Evolutionary conservation across 2,797 vertebrate species (phyloP).

Genomic region (Amphiprion clarkii): DNA sequence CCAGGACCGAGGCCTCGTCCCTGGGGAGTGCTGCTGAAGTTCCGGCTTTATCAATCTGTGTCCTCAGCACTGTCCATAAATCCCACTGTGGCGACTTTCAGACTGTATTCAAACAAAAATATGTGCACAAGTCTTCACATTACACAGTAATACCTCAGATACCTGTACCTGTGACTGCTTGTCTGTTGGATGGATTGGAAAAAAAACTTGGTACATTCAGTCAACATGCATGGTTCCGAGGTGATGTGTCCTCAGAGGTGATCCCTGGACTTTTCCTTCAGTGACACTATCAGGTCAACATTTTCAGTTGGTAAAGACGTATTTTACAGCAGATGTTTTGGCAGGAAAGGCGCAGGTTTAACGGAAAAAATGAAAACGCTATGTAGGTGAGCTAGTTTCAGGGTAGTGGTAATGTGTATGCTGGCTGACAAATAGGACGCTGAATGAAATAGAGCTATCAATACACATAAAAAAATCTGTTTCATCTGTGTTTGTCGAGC

Average conservation of each 20-base stretch:
- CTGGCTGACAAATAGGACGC: background rate
- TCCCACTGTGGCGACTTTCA: slow-evolving; percentile 63
- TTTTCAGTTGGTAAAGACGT: background rate
- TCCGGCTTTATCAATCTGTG: slow-evolving; percentile 54
- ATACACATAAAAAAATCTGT: too few species aligned
- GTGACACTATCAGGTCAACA: background rate
- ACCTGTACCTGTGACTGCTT: slow-evolving; percentile 13
- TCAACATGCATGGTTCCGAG: background rate
- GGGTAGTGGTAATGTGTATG: background rate
- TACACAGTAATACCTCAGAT: background rate
- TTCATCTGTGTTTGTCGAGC: too few species aligned
- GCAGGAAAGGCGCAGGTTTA: background rate
- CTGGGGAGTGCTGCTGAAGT: slow-evolving; percentile 68
- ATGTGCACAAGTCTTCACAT: slow-evolving; percentile 20
- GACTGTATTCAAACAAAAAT: slow-evolving; percentile 27
- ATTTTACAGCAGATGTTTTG: background rate
- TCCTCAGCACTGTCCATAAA: slow-evolving; percentile 58
- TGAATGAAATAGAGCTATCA: too few species aligned
- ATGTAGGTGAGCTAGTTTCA: background rate
- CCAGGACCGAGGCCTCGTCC: slow-evolving; percentile 83
- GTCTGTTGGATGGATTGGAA: background rate
- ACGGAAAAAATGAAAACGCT: background rate
- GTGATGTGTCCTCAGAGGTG: background rate
- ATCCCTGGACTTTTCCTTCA: background rate
- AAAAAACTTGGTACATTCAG: background rate